Evolutionary conservation across 2,888 invertebrate species (phyloP).

Genomic region (Galeruca laticollis): DNA sequence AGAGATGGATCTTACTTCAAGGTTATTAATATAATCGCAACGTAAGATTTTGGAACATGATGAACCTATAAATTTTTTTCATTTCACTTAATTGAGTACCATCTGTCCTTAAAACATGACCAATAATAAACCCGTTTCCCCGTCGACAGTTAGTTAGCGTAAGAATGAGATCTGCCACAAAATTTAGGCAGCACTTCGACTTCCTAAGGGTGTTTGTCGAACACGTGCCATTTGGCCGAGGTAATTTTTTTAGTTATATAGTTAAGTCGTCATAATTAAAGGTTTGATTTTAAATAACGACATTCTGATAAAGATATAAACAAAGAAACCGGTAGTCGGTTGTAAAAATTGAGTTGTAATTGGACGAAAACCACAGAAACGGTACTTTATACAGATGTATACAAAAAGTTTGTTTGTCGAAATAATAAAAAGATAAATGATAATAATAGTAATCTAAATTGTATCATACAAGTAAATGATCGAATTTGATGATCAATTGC

Average conservation of each 20-base stretch:
- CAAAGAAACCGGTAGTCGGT: conserved; percentile 13
- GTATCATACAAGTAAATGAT: no score
- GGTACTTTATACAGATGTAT: not conserved
- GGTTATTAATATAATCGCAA: conserved; percentile 3
- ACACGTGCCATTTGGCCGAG: conserved; percentile 35
- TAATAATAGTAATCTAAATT: no score
- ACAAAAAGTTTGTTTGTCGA: not conserved
- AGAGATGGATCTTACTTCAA: not conserved
- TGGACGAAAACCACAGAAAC: conserved; percentile 7
- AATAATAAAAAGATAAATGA: no score
- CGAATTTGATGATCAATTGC: no score
- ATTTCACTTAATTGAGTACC: conserved; percentile 35
- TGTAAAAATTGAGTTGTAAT: not conserved
- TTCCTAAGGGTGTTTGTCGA: conserved; percentile 32
- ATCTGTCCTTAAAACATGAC: conserved; percentile 36
- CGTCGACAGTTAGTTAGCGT: conserved; percentile 37
- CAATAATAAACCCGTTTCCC: conserved; percentile 34
- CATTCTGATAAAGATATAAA: conserved; percentile 27
- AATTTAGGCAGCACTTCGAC: conserved; percentile 27
- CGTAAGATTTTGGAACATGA: not conserved
- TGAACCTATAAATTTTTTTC: conserved; percentile 17
- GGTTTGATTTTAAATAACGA: conserved; percentile 33
- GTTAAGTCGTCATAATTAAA: conserved; percentile 33
- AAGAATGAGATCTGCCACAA: conserved; percentile 35
- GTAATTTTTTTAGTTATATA: conserved; percentile 25